These are phyloP conservation scores for Nomada hirtipes DNA, from an alignment of 2,888 invertebrate species.

Conservation along the genomic window DNA sequence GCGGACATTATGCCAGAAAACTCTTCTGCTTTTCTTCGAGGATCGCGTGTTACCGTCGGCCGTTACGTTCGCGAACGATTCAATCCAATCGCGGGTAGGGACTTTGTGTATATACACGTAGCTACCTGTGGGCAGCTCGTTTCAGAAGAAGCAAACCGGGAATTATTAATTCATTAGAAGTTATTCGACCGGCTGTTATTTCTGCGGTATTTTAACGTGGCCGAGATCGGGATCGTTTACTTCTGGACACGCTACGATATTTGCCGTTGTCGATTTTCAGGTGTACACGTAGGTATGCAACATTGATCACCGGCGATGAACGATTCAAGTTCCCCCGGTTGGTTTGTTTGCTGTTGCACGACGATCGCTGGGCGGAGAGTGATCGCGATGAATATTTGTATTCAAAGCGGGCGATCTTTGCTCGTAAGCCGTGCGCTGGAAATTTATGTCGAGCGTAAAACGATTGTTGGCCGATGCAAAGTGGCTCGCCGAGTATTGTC, in stretches of 20 bases:
- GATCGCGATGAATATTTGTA: slow-evolving; percentile 10
- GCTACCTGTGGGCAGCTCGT: neutral
- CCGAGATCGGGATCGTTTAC: neutral
- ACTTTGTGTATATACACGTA: too few relatives aligned
- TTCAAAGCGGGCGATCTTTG: neutral
- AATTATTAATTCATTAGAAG: slow-evolving; percentile 38
- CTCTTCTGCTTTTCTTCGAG: slow-evolving; percentile 16
- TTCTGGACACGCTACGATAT: neutral
- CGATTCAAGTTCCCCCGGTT: neutral
- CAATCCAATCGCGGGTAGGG: slow-evolving; percentile 18
- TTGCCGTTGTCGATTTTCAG: too few relatives aligned
- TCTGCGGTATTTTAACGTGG: neutral
- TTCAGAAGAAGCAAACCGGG: neutral
- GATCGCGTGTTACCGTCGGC: slow-evolving; percentile 20
- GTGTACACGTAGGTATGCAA: neutral
- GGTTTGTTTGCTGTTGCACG: neutral
- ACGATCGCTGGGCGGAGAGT: neutral
- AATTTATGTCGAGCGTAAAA: neutral
- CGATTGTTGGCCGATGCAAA: neutral
- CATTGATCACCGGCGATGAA: neutral
- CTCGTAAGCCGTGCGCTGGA: neutral
- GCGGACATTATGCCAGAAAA: slow-evolving; percentile 29
- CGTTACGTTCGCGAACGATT: slow-evolving; percentile 19
- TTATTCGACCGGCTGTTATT: neutral
- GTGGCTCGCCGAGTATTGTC: slow-evolving; percentile 1